These are phyloP conservation scores for Axea sp. DNA, from an alignment of 2,888 invertebrate species.

Conservation along the genomic window DNA sequence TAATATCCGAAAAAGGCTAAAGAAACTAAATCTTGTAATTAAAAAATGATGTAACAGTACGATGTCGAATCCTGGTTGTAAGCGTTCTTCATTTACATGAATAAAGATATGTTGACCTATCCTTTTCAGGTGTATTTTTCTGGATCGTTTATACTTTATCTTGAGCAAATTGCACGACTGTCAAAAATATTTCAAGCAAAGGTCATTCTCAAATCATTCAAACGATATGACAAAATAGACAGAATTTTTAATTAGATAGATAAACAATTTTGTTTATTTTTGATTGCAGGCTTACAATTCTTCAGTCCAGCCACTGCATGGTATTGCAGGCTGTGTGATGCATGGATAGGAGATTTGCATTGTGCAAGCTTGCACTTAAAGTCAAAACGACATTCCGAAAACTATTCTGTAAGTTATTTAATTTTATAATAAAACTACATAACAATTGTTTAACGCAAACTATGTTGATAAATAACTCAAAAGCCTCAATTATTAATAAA, in stretches of 20 bases:
- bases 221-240: constrained; percentile 26
- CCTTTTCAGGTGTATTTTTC: constrained; percentile 56
- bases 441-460: no score
- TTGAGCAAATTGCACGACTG: constrained; percentile 53
- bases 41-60: constrained; percentile 15
- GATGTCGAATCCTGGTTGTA: constrained; percentile 31
- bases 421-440: no score
- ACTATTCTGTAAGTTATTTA: constrained; percentile 90
- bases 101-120: constrained; percentile 64
- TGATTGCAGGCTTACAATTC: constrained; percentile 88
- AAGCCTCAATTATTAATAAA: no score
- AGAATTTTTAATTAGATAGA: not conserved
- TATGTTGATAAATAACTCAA: no score
- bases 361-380: constrained; percentile 93
- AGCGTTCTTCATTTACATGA: constrained; percentile 37
- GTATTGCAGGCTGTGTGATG: constrained; percentile 93
- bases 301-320: constrained; percentile 92
- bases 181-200: constrained; percentile 48
- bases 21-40: constrained; percentile 23
- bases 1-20: not conserved
- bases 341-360: constrained; percentile 93
- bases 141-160: constrained; percentile 48
- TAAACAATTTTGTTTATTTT: constrained; percentile 62
- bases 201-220: constrained; percentile 53
- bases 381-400: constrained; percentile 88